These are phyloP conservation scores for Sebastes ruberrimus DNA, from an alignment of 2,797 vertebrate genomes.

Conservation along the genomic window DNA sequence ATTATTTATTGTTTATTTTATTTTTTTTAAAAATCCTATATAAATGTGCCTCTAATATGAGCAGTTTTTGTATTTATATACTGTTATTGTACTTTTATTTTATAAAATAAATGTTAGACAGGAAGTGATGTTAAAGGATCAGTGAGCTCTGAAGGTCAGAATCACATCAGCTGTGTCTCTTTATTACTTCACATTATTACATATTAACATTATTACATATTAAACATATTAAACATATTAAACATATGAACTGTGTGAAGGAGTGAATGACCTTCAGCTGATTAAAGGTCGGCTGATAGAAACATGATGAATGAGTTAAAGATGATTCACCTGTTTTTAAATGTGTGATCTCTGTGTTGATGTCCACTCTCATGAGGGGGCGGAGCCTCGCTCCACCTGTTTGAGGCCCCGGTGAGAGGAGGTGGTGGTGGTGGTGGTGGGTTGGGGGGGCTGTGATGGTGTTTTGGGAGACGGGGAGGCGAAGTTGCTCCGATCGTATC, in stretches of 20 bases:
- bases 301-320: too few relatives aligned
- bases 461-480: conserved; percentile 21
- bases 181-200: neutral
- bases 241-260: neutral
- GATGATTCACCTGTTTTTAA: too few relatives aligned
- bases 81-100: too few relatives aligned
- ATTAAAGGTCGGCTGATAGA: neutral
- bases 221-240: neutral
- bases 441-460: neutral
- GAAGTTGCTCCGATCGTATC: conserved; percentile 67
- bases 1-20: too few relatives aligned
- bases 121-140: neutral
- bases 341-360: neutral
- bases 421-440: neutral
- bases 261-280: neutral
- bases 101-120: neutral
- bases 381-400: conserved; percentile 48
- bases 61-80: too few relatives aligned
- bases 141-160: neutral
- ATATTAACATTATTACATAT: neutral
- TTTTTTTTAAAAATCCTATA: too few relatives aligned
- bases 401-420: neutral
- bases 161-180: neutral
- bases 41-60: too few relatives aligned
- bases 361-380: neutral